These are phyloP conservation scores for Ispidina lecontei DNA, from an alignment of 2,797 vertebrate species.

Conservation along the genomic window DNA sequence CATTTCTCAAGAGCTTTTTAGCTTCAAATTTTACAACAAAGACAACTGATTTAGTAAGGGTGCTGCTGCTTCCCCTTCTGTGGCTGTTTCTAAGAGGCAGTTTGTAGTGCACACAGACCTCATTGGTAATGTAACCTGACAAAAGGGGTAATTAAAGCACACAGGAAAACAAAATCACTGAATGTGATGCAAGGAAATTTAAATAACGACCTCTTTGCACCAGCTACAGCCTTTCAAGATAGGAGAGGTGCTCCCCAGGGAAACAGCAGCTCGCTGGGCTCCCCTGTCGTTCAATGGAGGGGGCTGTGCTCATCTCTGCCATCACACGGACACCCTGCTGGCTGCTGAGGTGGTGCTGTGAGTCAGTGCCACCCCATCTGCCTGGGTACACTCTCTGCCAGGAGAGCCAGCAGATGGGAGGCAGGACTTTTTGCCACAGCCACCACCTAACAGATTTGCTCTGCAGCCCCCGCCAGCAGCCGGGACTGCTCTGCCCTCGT, in stretches of 20 bases:
- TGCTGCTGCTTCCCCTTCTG: slow-evolving; percentile 20
- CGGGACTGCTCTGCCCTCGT: neutral
- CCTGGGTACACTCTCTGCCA: neutral
- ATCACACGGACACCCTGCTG: neutral
- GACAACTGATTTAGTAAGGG: slow-evolving; percentile 33
- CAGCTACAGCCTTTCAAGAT: neutral
- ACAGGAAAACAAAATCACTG: neutral
- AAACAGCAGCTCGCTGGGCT: neutral
- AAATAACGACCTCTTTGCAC: slow-evolving; percentile 17
- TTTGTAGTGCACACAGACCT: neutral
- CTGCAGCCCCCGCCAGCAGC: neutral
- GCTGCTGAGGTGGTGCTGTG: neutral
- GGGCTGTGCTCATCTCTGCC: neutral
- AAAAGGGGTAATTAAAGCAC: neutral
- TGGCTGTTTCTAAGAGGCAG: neutral
- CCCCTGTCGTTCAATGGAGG: neutral
- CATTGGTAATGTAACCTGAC: neutral
- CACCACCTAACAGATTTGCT: neutral
- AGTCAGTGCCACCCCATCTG: slow-evolving; percentile 21
- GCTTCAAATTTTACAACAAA: slow-evolving; percentile 24
- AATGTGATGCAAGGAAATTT: neutral
- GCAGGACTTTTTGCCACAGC: neutral
- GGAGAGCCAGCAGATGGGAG: slow-evolving; percentile 24
- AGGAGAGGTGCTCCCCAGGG: slow-evolving; percentile 27
- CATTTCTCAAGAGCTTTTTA: slow-evolving; percentile 30